Evolutionary conservation across 2,113 vertebrate genomes (phyloP), one percentile per base, ranked within the genome.

Genomic region (Brachyistius frenatus): DNA sequence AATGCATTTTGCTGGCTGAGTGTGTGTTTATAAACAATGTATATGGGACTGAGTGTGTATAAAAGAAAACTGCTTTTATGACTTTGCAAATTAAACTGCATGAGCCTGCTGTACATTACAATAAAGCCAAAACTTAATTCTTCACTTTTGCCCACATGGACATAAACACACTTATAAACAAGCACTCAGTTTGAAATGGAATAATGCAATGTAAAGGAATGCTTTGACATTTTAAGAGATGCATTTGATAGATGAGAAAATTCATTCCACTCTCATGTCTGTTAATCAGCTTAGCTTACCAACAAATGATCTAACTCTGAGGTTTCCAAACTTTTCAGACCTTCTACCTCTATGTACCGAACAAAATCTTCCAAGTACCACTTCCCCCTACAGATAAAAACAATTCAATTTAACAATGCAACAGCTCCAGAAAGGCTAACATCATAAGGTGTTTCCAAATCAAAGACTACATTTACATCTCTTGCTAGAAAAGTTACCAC

Each of bases 11-110:
- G 5, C 36, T 54, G 55, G 15, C 13, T 39, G 44, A 46, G 3
- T 7, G 8, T 58, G 57, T 11, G 30, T 6, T 8, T 32, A 3
- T 52, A 56, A 65, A 31, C 37, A 37, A 7, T 14, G 41, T 44
- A 39, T 23, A 55, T 47, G 32, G 41, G 5, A 66, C 39, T 62
- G 47, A 74, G 44, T 60, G 16, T 57, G 5, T 30, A 30, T 44
- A 1, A 9, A 47, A 52, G 32, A 23, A 60, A 56, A 70, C 10
- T 13, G 50, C 13, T 72, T 55, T 47, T 52, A 44, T 46, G 54
- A 73, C 54, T 23, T 23, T 56, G 35, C 31, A 49, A 56, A 67
- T 35, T 47, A 56, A 63, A 56, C 62, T 54, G 50, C 11, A 64
- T 11, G 31, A 15, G n/a, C 1, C 9, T 44, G 2, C 44, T 58